Base-by-base conservation (phyloP, 1,140 invertebrate genomes). In the Leptonema lineaticorne region DNA sequence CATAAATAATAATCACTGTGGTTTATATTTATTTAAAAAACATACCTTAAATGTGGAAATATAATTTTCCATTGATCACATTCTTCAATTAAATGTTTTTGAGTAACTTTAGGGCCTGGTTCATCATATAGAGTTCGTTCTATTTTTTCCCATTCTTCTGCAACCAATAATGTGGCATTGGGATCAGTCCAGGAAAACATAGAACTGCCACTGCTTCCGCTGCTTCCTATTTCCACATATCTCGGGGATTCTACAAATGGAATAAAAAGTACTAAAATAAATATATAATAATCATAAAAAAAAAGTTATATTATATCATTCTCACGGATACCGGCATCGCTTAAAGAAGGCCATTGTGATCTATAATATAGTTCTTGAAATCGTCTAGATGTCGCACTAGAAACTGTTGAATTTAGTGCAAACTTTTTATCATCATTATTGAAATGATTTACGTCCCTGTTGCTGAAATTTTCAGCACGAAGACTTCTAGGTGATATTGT, bases 91-190 rank as follows among this genome's bases (percentile, higher is more conserved):
- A 83, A 78, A 11, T 78, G 76, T 30, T 77, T 77, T 16, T 79
- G 68, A 3, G 67, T 76, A 18, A 74, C 76, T 69, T 81, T 82
- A 46, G 79, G 79, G 4, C 81, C 81, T 6, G 78, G 77, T 69
- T 83, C 80, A 74, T 79, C 74, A 68, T 83, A 83, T 1, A 83
- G 66, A 16, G 80, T 81, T 64, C 80, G 77, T 69, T 83, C 79
- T 67, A 83, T 81, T 37, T 77, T 71, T n/a, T 78, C 78, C 81
- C 81, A 83, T 73, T 83, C 81, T 26, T 74, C 72, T 8, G 75
- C 74, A 27, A 83, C 75, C 20, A 63, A 71, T 67, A 73, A 78
- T 0, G 80, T 77, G 1, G 77, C 80, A 65, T 81, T 79, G 11
- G 77, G 78, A 63, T 79, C 82, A 37, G 75, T 81, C 53, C 79